phyloP scores from a whole-genome alignment of 2,888 invertebrate species.

The Limenitis camilla region DNA sequence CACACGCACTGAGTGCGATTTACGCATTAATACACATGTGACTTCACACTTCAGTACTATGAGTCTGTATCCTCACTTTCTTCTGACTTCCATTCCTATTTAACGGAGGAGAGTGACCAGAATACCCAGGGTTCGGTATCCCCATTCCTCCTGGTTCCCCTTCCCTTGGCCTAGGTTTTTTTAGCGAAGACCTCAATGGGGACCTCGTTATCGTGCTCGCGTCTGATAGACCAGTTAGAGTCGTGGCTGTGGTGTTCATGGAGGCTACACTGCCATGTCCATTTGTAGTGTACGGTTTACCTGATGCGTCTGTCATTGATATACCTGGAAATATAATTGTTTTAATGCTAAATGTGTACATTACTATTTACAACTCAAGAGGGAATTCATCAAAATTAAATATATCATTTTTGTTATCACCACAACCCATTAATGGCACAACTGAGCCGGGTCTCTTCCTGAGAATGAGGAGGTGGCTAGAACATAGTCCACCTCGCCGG shows the following conservation, averaged over 20 bases:
- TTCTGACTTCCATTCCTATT: conserved; percentile 90
- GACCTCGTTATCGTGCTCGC: conserved; percentile 62
- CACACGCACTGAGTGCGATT: background rate
- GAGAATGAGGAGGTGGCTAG: too few species aligned
- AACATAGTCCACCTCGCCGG: too few species aligned
- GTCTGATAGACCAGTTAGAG: conserved; percentile 74
- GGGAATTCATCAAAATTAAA: too few species aligned
- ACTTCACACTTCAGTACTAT: conserved; percentile 87
- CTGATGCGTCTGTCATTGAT: conserved; percentile 91
- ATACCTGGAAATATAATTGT: conserved; percentile 69
- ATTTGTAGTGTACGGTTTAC: conserved; percentile 83
- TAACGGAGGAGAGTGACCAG: conserved; percentile 87
- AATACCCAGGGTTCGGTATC: conserved; percentile 89
- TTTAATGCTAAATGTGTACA: background rate
- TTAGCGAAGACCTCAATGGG: conserved; percentile 82
- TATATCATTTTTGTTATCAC: too few species aligned
- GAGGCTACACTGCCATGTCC: conserved; percentile 81
- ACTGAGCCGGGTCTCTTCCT: too few species aligned
- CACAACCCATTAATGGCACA: too few species aligned
- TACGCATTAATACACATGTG: background rate
- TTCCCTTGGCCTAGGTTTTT: conserved; percentile 81
- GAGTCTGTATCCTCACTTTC: conserved; percentile 93
- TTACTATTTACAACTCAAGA: too few species aligned
- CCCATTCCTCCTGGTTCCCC: conserved; percentile 76
- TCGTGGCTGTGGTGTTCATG: conserved; percentile 82